phyloP scores from a whole-genome alignment of 2,113 vertebrate genomes.

The Crocuta crocuta region DNA sequence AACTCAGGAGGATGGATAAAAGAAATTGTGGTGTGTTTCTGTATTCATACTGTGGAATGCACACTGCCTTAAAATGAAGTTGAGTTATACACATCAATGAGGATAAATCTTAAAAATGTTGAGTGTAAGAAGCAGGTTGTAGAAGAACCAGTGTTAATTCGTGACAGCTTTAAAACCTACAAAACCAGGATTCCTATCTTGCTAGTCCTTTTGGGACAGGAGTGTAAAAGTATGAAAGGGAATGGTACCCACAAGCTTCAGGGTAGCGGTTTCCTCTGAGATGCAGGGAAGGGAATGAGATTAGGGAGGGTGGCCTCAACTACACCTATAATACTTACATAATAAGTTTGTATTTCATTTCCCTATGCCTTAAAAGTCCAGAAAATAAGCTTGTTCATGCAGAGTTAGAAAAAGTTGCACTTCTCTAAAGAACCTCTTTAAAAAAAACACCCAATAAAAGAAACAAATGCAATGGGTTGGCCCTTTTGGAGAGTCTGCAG shows the following conservation, averaged over 20 bases:
- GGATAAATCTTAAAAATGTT: conserved; percentile 1
- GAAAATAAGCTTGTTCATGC: neutral
- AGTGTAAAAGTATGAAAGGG: neutral
- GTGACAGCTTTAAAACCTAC: neutral
- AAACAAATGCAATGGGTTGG: neutral
- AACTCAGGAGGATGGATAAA: neutral
- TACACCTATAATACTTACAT: neutral
- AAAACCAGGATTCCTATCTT: neutral
- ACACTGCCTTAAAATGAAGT: neutral
- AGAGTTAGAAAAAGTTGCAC: neutral
- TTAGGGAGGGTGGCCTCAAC: neutral
- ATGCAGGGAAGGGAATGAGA: neutral
- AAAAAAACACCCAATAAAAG: neutral
- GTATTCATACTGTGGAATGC: neutral
- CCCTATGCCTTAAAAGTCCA: neutral
- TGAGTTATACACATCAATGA: neutral
- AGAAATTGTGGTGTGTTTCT: neutral
- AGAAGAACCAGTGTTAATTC: conserved; percentile 3
- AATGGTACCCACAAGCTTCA: neutral
- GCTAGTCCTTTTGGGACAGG: neutral
- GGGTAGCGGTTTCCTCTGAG: neutral
- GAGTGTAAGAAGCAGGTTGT: conserved; percentile 20
- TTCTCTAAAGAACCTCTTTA: conserved; percentile 24
- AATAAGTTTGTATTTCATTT: neutral
- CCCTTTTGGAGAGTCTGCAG: neutral